A percentile compares a stretch with the other conserved stretches of the same genome.
phyloP scores from a whole-genome alignment of 2,113 vertebrate genomes.

The Pterocles orientalis region DNA sequence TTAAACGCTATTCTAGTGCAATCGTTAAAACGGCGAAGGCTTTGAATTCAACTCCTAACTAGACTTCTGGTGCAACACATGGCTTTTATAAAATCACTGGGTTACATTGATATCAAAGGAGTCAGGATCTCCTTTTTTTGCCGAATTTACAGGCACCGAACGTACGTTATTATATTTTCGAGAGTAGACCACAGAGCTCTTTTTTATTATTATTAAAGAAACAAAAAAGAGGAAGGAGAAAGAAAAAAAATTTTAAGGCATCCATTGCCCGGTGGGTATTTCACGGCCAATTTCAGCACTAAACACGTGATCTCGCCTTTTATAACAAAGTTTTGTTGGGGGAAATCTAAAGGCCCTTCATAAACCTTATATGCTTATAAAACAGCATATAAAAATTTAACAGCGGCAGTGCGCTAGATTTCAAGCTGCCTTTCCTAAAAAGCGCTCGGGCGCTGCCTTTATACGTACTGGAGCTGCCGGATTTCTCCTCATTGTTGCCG shows the following conservation, averaged over 20 bases:
- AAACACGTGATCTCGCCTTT: slow-evolving; percentile 98
- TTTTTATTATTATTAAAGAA: slow-evolving; percentile 51
- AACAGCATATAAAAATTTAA: slow-evolving; percentile 99
- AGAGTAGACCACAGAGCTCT: slow-evolving; percentile 66
- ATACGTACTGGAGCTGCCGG: slow-evolving; percentile 93
- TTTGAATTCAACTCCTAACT: slow-evolving; percentile 79
- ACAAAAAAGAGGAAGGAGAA: background rate
- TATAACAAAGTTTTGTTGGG: slow-evolving; percentile 98
- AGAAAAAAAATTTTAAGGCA: slow-evolving; percentile 49
- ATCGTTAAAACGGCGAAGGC: slow-evolving; percentile 76
- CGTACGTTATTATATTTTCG: slow-evolving; percentile 71
- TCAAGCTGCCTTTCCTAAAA: slow-evolving; percentile 86
- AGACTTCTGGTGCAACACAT: slow-evolving; percentile 80
- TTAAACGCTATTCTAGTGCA: slow-evolving; percentile 68
- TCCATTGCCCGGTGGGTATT: slow-evolving; percentile 87
- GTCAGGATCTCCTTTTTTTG: slow-evolving; percentile 63
- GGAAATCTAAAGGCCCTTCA: slow-evolving; percentile 96
- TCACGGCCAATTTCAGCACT: slow-evolving; percentile 99
- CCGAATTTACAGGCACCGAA: slow-evolving; percentile 77
- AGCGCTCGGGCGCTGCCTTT: slow-evolving; percentile 85
- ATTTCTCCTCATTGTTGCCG: slow-evolving; percentile 95
- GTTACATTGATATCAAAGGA: slow-evolving; percentile 81
- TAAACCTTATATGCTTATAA: slow-evolving; percentile 99
- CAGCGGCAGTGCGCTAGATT: slow-evolving; percentile 87
- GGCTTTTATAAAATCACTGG: slow-evolving; percentile 83